A percentile compares a stretch with the other conserved stretches of the same genome.
phyloP scores from a whole-genome alignment of 2,797 vertebrate species.

The Malacoraja senta region DNA sequence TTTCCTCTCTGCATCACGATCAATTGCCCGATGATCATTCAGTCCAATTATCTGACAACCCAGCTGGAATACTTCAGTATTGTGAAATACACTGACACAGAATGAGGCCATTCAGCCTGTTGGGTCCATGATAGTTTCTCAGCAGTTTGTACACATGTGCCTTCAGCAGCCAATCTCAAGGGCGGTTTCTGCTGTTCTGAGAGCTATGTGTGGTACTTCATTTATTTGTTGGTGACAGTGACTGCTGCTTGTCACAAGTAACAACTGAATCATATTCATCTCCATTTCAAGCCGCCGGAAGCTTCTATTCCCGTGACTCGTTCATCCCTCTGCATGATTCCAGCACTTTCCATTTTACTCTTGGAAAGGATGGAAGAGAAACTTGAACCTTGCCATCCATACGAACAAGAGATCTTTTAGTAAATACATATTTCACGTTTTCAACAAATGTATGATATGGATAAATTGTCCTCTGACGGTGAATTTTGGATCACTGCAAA shows the following conservation, averaged over 20 bases:
- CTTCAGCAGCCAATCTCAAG: neutral
- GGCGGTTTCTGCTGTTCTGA: neutral
- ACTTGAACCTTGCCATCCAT: neutral
- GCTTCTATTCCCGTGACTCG: neutral
- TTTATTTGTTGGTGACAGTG: neutral
- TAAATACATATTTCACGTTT: too few relatives aligned
- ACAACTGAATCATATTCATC: neutral
- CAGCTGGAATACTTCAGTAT: neutral
- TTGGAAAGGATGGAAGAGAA: neutral
- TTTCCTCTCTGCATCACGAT: neutral
- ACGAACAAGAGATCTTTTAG: neutral
- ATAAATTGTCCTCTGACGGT: neutral
- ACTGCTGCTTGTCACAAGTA: neutral
- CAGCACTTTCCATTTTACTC: too few relatives aligned
- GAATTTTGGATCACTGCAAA: neutral
- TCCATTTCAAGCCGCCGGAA: neutral
- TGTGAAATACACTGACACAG: neutral
- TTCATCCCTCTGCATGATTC: neutral
- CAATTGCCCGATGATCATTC: neutral
- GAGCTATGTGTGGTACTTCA: neutral
- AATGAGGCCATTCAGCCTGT: too few relatives aligned
- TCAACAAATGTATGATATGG: neutral
- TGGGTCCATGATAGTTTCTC: too few relatives aligned
- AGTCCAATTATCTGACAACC: neutral
- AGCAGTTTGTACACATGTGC: neutral